phyloP scores from a whole-genome alignment of 2,113 vertebrate genomes.

The Cryptotis parvus region DNA sequence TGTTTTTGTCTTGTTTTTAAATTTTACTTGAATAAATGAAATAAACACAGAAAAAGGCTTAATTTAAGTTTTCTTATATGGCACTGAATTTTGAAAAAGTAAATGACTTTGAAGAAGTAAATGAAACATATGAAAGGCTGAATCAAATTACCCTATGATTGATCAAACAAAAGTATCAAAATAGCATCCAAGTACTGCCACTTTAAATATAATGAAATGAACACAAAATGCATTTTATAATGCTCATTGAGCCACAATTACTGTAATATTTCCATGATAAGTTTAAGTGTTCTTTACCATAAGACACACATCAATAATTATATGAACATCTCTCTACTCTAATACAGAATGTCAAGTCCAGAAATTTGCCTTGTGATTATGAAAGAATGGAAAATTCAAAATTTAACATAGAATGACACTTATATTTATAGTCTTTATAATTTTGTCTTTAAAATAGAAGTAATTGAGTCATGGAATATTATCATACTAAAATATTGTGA shows the following conservation, averaged over 20 bases:
- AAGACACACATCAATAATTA: background rate
- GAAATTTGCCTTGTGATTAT: background rate
- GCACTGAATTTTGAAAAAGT: background rate
- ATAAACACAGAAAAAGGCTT: background rate
- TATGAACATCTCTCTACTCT: background rate
- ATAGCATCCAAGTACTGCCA: background rate
- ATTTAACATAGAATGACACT: slow-evolving; percentile 4
- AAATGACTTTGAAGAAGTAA: background rate
- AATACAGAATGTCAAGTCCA: background rate
- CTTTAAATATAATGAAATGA: background rate
- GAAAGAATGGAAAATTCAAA: background rate
- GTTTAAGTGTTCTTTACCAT: background rate
- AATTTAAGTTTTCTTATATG: background rate
- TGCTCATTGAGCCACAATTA: background rate
- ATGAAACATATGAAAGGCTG: background rate
- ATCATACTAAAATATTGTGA: background rate
- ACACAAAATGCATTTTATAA: background rate
- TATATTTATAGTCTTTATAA: background rate
- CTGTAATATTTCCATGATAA: background rate
- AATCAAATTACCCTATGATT: background rate
- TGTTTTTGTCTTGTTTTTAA: too few relatives aligned
- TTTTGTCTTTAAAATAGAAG: background rate
- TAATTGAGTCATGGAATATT: background rate
- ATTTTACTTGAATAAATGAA: too few relatives aligned
- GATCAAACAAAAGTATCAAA: background rate